These are phyloP conservation scores for Venturia canescens DNA, from an alignment of 1,140 invertebrate genomes.

Conservation along the genomic window DNA sequence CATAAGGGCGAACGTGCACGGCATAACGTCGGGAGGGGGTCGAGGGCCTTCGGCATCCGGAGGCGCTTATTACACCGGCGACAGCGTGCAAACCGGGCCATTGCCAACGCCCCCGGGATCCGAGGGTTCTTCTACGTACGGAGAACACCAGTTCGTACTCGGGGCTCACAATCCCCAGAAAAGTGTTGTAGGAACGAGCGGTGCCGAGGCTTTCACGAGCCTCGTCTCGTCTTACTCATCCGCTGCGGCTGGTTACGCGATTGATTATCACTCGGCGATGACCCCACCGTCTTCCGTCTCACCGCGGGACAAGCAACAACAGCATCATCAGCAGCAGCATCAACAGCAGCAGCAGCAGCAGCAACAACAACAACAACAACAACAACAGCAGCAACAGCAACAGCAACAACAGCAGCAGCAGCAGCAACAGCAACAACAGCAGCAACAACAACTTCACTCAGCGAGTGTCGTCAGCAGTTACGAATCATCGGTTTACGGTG, in stretches of 20 bases:
- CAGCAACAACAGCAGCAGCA: conserved; percentile 61
- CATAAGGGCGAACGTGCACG: conserved; percentile 92
- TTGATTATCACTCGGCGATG: conserved; percentile 94
- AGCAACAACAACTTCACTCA: conserved; percentile 57
- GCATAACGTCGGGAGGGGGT: conserved; percentile 79
- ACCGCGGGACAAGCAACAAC: conserved; percentile 90
- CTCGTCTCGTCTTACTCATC: conserved; percentile 79
- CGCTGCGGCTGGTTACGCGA: conserved; percentile 80
- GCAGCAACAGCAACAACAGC: conserved; percentile 58
- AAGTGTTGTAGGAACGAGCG: conserved; percentile 72
- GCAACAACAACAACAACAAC: conserved; percentile 58
- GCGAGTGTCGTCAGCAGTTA: conserved; percentile 65
- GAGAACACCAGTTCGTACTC: conserved; percentile 84
- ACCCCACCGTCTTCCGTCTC: conserved; percentile 96
- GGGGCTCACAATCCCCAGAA: conserved; percentile 79
- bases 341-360: conserved; percentile 62
- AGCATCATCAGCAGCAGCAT: conserved; percentile 69
- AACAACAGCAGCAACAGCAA: conserved; percentile 56
- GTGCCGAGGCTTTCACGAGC: conserved; percentile 79
- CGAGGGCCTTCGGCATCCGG: conserved; percentile 68
- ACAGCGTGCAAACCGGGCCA: conserved; percentile 79
- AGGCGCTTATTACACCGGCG: conserved; percentile 76
- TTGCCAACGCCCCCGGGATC: conserved; percentile 92
- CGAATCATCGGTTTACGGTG: conserved; percentile 71
- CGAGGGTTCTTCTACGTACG: conserved; percentile 86